A percentile compares a stretch with the other conserved stretches of the same genome.
These are phyloP conservation scores for Edolisoma coerulescens DNA, from an alignment of 2,113 vertebrate species.

Conservation along the genomic window DNA sequence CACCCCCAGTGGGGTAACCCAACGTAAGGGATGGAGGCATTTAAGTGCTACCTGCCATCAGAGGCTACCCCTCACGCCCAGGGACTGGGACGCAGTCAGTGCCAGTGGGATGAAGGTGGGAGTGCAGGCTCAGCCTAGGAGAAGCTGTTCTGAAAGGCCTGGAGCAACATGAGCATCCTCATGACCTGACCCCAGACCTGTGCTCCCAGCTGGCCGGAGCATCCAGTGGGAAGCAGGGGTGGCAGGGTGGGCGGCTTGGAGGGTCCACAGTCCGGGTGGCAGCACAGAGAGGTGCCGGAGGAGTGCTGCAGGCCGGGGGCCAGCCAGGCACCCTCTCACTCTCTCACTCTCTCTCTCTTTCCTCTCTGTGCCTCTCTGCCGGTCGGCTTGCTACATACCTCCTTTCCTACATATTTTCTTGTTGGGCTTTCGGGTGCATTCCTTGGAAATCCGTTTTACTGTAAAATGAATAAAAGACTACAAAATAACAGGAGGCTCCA, in stretches of 20 bases:
- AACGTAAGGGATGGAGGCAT: not conserved
- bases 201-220: not conserved
- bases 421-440: constrained; percentile 99
- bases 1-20: fast-evolving
- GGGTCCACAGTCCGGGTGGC: not conserved
- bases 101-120: not conserved
- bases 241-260: not conserved
- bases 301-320: not conserved
- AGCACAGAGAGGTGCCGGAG: constrained; percentile 36
- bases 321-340: constrained; percentile 62
- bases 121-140: not conserved
- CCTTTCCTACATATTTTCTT: constrained; percentile 99
- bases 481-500: constrained; percentile 99
- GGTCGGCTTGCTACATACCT: constrained; percentile 95
- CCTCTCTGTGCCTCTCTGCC: constrained; percentile 79
- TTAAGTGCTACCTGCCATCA: not conserved
- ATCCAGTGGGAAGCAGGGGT: not conserved
- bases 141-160: constrained; percentile 47
- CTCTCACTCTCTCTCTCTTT: constrained; percentile 72
- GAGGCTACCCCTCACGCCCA: not conserved
- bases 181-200: not conserved
- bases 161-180: not conserved
- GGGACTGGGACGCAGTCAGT: not conserved
- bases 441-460: constrained; percentile 99
- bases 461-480: constrained; percentile 99